Percentiles rank a stretch among this genome's conserved stretches.
These are phyloP conservation scores for Polymixis lichenea DNA, from an alignment of 2,888 invertebrate genomes.

Conservation along the genomic window DNA sequence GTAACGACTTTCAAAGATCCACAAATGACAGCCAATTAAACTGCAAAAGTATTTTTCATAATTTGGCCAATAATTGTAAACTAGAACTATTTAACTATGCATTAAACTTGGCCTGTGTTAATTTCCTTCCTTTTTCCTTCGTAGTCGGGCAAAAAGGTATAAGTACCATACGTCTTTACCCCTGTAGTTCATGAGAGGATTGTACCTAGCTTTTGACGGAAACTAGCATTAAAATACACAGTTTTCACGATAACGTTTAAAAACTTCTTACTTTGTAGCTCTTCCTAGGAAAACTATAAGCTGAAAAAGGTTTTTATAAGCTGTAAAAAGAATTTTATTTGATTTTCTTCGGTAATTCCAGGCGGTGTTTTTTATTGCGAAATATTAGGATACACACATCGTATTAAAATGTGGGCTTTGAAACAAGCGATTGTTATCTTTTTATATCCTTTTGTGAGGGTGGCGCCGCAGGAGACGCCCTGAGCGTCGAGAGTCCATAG, in stretches of 20 bases:
- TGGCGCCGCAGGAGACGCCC: too few species aligned
- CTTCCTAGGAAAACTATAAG: conserved; percentile 2
- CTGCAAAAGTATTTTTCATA: not conserved
- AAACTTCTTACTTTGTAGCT: conserved; percentile 3
- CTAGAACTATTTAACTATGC: not conserved
- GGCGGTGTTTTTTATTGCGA: conserved; percentile 38
- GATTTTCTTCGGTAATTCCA: conserved; percentile 28
- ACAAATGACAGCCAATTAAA: not conserved
- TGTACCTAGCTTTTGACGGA: not conserved
- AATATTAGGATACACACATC: conserved; percentile 47
- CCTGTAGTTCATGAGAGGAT: not conserved
- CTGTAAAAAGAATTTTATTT: conserved; percentile 18
- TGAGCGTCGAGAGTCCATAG: too few species aligned
- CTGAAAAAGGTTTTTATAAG: conserved; percentile 4
- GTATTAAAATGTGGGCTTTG: conserved; percentile 42
- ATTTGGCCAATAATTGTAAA: not conserved
- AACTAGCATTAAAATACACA: conserved; percentile 3
- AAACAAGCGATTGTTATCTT: conserved; percentile 6
- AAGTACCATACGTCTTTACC: not conserved
- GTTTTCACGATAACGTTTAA: not conserved
- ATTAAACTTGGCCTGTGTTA: not conserved
- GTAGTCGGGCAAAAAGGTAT: not conserved
- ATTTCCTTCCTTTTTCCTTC: not conserved
- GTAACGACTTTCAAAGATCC: too few species aligned
- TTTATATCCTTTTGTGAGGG: too few species aligned